Evolutionary conservation across 2,113 vertebrate species (phyloP).

Genomic region (Prinia subflava): DNA sequence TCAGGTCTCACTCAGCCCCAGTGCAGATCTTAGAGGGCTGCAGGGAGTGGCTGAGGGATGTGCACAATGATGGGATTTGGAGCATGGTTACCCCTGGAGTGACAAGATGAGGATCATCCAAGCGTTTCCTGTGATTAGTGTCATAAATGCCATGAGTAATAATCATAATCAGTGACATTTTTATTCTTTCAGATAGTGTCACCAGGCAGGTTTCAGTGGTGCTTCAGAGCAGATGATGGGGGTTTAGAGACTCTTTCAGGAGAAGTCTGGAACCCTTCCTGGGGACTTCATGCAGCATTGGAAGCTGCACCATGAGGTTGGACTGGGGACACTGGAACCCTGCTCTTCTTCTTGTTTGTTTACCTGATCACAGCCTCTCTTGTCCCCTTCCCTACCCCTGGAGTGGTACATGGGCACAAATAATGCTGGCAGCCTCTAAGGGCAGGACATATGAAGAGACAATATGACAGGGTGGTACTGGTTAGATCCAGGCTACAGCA

Average conservation of each 20-base stretch:
- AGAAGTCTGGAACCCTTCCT: background rate
- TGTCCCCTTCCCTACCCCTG: background rate
- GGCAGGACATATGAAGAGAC: background rate
- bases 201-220: background rate
- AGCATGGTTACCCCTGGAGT: background rate
- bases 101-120: background rate
- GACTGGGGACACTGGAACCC: background rate
- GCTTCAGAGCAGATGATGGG: background rate
- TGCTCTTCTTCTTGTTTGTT: background rate
- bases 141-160: background rate
- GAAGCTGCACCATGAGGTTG: background rate
- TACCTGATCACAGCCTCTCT: background rate
- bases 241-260: background rate
- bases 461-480: background rate
- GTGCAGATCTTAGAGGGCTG: background rate
- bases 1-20: background rate
- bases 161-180: background rate
- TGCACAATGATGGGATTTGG: background rate
- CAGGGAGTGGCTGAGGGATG: background rate
- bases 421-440: background rate
- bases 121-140: background rate
- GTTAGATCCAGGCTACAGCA: background rate
- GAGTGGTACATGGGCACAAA: background rate
- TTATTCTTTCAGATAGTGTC: background rate
- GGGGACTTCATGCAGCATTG: background rate